Evolutionary conservation across 2,797 vertebrate species (phyloP), one percentile per base, ranked within the genome.

Genomic region (Limosa lapponica): DNA sequence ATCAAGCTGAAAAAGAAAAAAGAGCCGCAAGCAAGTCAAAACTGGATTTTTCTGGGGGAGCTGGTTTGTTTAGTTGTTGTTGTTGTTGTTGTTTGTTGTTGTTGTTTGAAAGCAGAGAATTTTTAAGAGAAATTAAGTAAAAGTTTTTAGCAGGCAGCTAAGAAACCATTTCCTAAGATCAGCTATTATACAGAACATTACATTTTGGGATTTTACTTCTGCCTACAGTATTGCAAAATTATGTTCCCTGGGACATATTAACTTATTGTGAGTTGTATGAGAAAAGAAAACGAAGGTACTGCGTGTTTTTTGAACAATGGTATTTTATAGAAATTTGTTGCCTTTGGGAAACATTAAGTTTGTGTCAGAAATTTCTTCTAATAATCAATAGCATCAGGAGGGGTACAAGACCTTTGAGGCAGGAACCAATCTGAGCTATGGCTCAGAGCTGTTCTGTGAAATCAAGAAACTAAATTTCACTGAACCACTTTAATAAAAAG

Each of bases 401-500:
- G 22, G 28, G 12, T 67, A 48, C 18, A 59, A 55, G 75, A 71
- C 27, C 15, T 92, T 18, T 83, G 82, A 82, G 64, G 41, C 46
- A 57, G 49, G 16, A 87, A 37, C 27, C 2, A 12, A 77, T 74
- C 39, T 78, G 32, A 90, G 37, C 20, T 51, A 64, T 61, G 80
- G 39, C 64, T 62, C 27, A 89, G 20, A 91, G 61, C 37, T 81
- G 23, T n/a, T 51, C 8, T 49, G 37, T 71, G 71, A 82, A 89
- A 74, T 70, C 34, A 87, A 23, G 48, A 91, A 95, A 91, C 36
- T 69, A 52, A 17, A 66, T 93, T 89, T 94, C 85, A 67, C 52
- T 57, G 77, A 84, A 30, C 28, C 28, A 28, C 28, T 61, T n/a
- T 64, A 87, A 92, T 25, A 84, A 82, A 74, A 86, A 55, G 10